Conservation (phyloP, 2,888 invertebrate species). For the Synergus gifuensis region DNA sequence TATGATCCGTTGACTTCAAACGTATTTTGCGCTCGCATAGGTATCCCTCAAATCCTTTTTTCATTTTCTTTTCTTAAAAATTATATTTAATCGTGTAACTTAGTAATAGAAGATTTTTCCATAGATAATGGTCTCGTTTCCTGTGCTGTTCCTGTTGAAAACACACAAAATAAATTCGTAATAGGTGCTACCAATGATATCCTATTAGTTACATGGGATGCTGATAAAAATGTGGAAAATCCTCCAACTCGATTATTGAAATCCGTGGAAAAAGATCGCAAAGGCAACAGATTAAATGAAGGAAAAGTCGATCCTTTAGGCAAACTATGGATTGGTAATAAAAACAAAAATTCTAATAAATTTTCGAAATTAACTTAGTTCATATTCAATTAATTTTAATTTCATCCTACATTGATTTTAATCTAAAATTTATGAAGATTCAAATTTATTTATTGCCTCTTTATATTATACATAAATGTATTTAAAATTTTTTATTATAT, state of each 20-base stretch:
- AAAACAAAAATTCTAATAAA: background rate
- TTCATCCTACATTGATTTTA: too few relatives aligned
- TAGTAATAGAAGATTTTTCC: constrained; percentile 13
- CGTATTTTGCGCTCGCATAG: constrained; percentile 56
- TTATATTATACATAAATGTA: background rate
- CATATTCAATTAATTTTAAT: too few relatives aligned
- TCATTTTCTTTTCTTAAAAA: background rate
- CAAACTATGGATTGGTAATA: constrained; percentile 83
- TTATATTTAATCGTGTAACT: background rate
- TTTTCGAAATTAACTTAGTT: background rate
- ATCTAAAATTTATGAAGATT: too few relatives aligned
- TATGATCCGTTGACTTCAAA: constrained; percentile 78
- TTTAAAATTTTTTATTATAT: background rate
- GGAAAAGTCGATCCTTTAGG: constrained; percentile 85
- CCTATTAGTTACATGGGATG: constrained; percentile 79
- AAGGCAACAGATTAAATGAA: constrained; percentile 82
- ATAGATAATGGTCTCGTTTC: constrained; percentile 80
- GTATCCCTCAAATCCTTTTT: constrained; percentile 44
- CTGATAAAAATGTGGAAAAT: constrained; percentile 63
- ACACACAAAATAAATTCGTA: constrained; percentile 72
- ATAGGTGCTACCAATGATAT: constrained; percentile 76
- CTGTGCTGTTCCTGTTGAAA: constrained; percentile 77
- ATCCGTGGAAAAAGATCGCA: constrained; percentile 77
- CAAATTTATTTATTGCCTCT: too few relatives aligned
- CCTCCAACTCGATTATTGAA: constrained; percentile 67